Conservation (phyloP, 2,888 invertebrate species). For the Drosophila diplacantha region DNA sequence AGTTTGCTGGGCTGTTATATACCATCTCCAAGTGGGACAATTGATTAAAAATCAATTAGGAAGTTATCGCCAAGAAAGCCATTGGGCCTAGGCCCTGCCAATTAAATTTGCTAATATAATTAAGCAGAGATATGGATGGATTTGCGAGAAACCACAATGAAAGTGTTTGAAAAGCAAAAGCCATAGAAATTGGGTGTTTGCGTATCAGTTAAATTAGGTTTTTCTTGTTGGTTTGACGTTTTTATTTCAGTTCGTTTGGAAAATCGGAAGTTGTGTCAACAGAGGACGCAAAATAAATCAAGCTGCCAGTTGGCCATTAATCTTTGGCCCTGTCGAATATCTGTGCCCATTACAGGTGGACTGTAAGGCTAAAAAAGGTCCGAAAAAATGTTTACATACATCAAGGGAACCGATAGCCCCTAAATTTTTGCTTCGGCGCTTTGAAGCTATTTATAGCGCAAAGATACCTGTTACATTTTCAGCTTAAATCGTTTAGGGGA, state of each 20-base stretch:
- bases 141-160: constrained; percentile 8
- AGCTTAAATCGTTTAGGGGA: not conserved
- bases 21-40: constrained; percentile 24
- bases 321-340: constrained; percentile 5
- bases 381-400: constrained; percentile 8
- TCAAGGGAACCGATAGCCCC: not conserved
- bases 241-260: constrained; percentile 4
- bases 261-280: constrained; percentile 2
- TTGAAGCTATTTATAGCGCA: constrained; percentile 17
- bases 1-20: constrained; percentile 20
- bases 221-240: constrained; percentile 1
- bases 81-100: not conserved
- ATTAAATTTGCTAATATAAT: constrained; percentile 33
- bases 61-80: constrained; percentile 24
- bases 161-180: constrained; percentile 16
- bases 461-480: constrained; percentile 5
- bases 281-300: constrained; percentile 9
- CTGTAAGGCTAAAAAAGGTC: constrained; percentile 1
- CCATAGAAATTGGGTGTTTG: not conserved
- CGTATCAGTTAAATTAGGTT: not conserved
- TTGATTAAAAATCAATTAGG: constrained; percentile 31
- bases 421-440: constrained; percentile 1
- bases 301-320: constrained; percentile 9
- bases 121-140: not conserved
- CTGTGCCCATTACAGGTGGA: not conserved